These are phyloP conservation scores for Drosophila parthenogenetica DNA, from an alignment of 2,888 invertebrate genomes.

Conservation along the genomic window DNA sequence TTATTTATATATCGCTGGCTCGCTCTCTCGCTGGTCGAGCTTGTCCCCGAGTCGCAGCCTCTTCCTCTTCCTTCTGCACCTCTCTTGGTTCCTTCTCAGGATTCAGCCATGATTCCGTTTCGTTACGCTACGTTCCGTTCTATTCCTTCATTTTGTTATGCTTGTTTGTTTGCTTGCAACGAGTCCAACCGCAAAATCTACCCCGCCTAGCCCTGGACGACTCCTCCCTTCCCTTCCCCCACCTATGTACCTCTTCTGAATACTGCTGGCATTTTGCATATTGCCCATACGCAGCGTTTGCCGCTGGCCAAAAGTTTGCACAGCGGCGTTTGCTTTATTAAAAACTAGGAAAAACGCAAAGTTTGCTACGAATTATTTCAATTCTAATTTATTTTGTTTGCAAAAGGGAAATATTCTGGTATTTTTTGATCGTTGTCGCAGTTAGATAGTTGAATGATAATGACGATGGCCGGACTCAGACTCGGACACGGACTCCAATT, in stretches of 20 bases:
- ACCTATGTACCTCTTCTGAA: not conserved
- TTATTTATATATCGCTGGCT: conserved; percentile 62
- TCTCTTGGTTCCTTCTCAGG: not conserved
- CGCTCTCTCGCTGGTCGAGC: conserved; percentile 20
- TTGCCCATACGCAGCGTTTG: conserved; percentile 78
- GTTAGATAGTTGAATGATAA: conserved; percentile 75
- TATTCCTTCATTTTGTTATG: conserved; percentile 58
- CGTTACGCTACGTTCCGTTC: conserved; percentile 38
- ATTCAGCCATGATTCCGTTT: conserved; percentile 23
- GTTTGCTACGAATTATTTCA: conserved; percentile 76
- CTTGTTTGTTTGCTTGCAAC: conserved; percentile 73
- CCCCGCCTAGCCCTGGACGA: conserved; percentile 2
- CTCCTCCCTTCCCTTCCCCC: not conserved
- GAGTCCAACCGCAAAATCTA: conserved; percentile 77
- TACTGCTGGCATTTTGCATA: conserved; percentile 74
- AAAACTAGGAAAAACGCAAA: conserved; percentile 72
- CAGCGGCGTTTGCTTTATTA: conserved; percentile 77
- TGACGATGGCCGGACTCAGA: conserved; percentile 46
- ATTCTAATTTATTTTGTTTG: conserved; percentile 80
- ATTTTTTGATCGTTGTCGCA: conserved; percentile 78
- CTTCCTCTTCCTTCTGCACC: too few species aligned
- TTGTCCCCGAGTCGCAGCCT: conserved; percentile 7
- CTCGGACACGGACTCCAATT: not conserved
- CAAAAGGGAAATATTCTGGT: conserved; percentile 67
- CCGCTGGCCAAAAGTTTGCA: conserved; percentile 72